Base-by-base conservation (phyloP, 2,797 vertebrate genomes). In the Anas acuta region DNA sequence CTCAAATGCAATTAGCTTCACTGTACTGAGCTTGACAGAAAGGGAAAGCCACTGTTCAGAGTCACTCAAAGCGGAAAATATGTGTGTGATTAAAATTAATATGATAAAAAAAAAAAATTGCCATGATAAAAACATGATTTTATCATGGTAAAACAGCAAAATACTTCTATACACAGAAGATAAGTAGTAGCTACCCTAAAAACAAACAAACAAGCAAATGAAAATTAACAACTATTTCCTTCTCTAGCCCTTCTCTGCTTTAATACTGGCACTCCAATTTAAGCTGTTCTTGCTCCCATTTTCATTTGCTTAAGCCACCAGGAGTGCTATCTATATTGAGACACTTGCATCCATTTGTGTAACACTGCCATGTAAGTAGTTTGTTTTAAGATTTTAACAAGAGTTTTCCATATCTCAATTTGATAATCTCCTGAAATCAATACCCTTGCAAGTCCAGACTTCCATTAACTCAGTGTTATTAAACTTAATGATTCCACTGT, bases 321-420 rank as follows among this genome's bases (percentile, higher is more conserved):
- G 60, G 37, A 33, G 75, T 74, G 32, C 4, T 23, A 47, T 73
- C 33, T 81, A 13, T 81, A 32, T 12, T 64, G 56, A 88, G 17
- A 79, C 57, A 84, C 56, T 70, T 56, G 32, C 81, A 30, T 84
- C 32, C 43, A 92, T 89, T 28, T 58, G 43, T 92, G 69, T 65
- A 65, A 32, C 73, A 53, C 67, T 93, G 62, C 56, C 83, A 78
- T 79, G 73, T 74, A 93, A 76, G 91, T 65, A 80, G 89, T 91
- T 64, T 84, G 74, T 84, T 96, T 97, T 95, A 47, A 95, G 95
- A 94, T 93, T 97, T 95, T 95, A 95, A 96, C 87, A 87, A 49
- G 85, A 49, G 43, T 76, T 95, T 87, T 25, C 69, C 92, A 84
- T 82, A 92, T 93, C 77, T 95, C 79, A 96, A 74, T 95, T 88